Evolutionary conservation across 1,140 invertebrate species (phyloP), one percentile per base, ranked within the genome.

Genomic region (Prorops nasuta): DNA sequence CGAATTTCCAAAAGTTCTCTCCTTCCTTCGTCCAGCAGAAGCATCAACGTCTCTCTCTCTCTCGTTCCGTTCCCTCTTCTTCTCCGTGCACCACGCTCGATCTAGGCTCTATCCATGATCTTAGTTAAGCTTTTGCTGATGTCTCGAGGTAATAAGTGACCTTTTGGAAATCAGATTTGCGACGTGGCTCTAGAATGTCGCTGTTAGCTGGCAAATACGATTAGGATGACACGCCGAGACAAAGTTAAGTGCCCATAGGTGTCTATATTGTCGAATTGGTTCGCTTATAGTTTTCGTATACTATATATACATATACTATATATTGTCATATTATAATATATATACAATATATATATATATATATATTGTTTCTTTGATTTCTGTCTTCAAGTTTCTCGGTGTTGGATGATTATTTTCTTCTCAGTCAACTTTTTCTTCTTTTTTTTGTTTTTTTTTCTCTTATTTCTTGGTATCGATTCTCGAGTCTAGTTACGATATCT

Each of bases 231-330:
- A 68, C 66, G 63, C 54, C 58, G 54, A 68, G 60, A 53, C 58
- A 66, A 28, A 66, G 66, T 62, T 69, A 52, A 66, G 63, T 69
- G 67, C 62, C 63, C 63, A 67, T 71, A 69, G 64, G 67, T 71
- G 67, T 71, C 60, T 59, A n/a, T n/a, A 55, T 66, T 67, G 64
- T 59, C 67, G 58, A 56, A 67, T 56, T 69, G 60, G 57, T 61
- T 66, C 64, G 67, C 68, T 63, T 58, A 68, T 67, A 58, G 48
- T 69, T 69, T 65, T 43, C 67, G 24, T 6, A 28, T n/a, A n/a
- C n/a, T n/a, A n/a, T n/a, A n/a, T n/a, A n/a, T n/a, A n/a, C n/a
- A n/a, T n/a, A n/a, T n/a, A n/a, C n/a, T n/a, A n/a, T n/a, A n/a
- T n/a, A n/a, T n/a, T n/a, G n/a, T n/a, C n/a, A n/a, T n/a, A n/a